phyloP scores from a whole-genome alignment of 2,888 invertebrate species.

The Caradrina kadenii region DNA sequence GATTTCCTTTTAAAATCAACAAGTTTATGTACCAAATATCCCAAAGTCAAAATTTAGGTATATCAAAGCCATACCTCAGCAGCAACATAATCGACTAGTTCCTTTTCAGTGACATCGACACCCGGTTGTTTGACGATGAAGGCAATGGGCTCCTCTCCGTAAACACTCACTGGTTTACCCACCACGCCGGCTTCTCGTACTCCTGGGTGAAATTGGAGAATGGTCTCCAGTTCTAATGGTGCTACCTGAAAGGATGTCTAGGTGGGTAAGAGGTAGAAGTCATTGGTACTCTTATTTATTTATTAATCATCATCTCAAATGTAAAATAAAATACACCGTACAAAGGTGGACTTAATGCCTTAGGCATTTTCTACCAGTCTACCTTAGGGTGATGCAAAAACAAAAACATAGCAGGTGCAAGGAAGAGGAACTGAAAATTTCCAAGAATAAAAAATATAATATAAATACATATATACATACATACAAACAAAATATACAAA shows the following conservation, averaged over 20 bases:
- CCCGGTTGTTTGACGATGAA: conserved; percentile 92
- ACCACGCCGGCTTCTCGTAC: conserved; percentile 95
- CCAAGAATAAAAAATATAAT: too few species aligned
- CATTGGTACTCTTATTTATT: background rate
- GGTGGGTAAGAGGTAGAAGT: too few species aligned
- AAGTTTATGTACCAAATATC: background rate
- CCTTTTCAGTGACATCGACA: conserved; percentile 87
- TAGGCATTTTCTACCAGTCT: too few species aligned
- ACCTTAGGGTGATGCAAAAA: too few species aligned
- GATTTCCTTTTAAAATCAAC: background rate
- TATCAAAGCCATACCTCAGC: conserved; percentile 66
- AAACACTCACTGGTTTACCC: conserved; percentile 92
- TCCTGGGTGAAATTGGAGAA: conserved; percentile 92
- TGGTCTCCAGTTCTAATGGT: conserved; percentile 95
- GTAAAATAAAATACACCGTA: too few species aligned
- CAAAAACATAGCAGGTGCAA: too few species aligned
- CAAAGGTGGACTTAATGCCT: too few species aligned
- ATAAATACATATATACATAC: too few species aligned
- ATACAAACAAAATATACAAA: too few species aligned
- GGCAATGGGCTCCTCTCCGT: conserved; percentile 93
- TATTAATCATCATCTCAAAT: too few species aligned
- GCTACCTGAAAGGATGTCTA: conserved; percentile 87
- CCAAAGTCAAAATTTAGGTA: background rate
- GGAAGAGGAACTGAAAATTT: too few species aligned
- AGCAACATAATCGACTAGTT: conserved; percentile 90